A percentile compares a stretch with the other conserved stretches of the same genome.
phyloP scores from a whole-genome alignment of 92 coral and sea anemone species.

The Actinernus sp. region DNA sequence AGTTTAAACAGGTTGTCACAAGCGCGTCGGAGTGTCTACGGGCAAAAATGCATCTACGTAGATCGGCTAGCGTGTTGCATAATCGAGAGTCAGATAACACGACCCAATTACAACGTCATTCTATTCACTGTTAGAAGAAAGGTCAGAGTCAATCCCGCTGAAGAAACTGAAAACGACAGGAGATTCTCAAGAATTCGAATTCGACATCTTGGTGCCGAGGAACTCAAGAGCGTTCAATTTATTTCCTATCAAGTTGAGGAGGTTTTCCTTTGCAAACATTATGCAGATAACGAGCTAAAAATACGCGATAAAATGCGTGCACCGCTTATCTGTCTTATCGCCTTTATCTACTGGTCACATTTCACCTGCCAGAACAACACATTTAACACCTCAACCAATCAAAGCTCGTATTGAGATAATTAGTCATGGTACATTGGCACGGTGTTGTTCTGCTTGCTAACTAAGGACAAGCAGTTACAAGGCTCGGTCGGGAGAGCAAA shows the following conservation, averaged over 20 bases:
- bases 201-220: conserved; percentile 8
- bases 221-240: conserved; percentile 36
- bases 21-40: conserved; percentile 84
- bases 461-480: conserved; percentile 11
- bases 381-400: conserved; percentile 60
- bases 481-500: conserved; percentile 3
- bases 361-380: conserved; percentile 84
- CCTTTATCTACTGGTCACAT: conserved; percentile 77
- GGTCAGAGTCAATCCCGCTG: conserved; percentile 40
- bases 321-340: conserved; percentile 67
- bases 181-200: neutral
- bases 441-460: conserved; percentile 48
- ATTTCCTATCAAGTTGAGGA: conserved; percentile 53
- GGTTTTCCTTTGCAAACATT: conserved; percentile 75
- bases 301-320: conserved; percentile 63
- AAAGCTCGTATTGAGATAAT: conserved; percentile 43
- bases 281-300: conserved; percentile 58
- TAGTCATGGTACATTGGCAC: conserved; percentile 54
- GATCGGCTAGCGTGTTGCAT: conserved; percentile 60
- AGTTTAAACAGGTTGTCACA: conserved; percentile 90
- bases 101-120: conserved; percentile 74
- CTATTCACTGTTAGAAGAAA: conserved; percentile 68
- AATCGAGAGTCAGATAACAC: conserved; percentile 78
- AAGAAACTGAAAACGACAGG: conserved; percentile 6
- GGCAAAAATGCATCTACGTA: conserved; percentile 67